phyloP scores from a whole-genome alignment of 2,113 vertebrate genomes.

The Collichthys lucidus region DNA sequence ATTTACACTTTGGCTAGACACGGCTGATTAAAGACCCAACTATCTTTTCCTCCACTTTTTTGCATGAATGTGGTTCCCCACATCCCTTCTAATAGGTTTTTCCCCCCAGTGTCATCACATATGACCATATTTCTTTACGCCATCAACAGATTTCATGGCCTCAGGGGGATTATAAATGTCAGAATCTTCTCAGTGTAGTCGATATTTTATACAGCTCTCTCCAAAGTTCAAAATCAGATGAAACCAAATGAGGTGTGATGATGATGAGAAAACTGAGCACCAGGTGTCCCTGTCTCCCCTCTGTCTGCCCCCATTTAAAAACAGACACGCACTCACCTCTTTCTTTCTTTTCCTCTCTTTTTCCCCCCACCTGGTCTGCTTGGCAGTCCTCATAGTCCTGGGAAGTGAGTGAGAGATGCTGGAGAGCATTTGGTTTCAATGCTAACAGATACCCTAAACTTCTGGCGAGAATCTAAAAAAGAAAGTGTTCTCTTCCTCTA shows the following conservation, averaged over 20 bases:
- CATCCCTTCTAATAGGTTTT: slow-evolving; percentile 12
- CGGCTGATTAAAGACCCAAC: slow-evolving; percentile 8
- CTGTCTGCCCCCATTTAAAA: slow-evolving; percentile 33
- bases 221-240: slow-evolving; percentile 46
- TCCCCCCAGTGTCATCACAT: slow-evolving; percentile 9
- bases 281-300: slow-evolving; percentile 59
- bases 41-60: slow-evolving; percentile 16
- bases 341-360: neutral
- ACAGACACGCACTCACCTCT: slow-evolving; percentile 42
- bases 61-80: neutral
- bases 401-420: slow-evolving; percentile 59
- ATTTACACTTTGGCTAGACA: slow-evolving; percentile 40
- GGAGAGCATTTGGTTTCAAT: slow-evolving; percentile 65
- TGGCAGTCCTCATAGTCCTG: slow-evolving; percentile 43
- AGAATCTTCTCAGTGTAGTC: slow-evolving; percentile 23
- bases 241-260: slow-evolving; percentile 69
- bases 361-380: slow-evolving; percentile 23
- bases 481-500: slow-evolving; percentile 47
- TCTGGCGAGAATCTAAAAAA: slow-evolving; percentile 63
- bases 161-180: slow-evolving; percentile 39
- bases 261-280: slow-evolving; percentile 62
- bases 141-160: slow-evolving; percentile 47
- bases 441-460: slow-evolving; percentile 64
- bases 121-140: slow-evolving; percentile 30
- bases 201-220: slow-evolving; percentile 27